phyloP scores from a whole-genome alignment of 2,113 vertebrate species.

The Ptilorrhoa leucosticta region DNA sequence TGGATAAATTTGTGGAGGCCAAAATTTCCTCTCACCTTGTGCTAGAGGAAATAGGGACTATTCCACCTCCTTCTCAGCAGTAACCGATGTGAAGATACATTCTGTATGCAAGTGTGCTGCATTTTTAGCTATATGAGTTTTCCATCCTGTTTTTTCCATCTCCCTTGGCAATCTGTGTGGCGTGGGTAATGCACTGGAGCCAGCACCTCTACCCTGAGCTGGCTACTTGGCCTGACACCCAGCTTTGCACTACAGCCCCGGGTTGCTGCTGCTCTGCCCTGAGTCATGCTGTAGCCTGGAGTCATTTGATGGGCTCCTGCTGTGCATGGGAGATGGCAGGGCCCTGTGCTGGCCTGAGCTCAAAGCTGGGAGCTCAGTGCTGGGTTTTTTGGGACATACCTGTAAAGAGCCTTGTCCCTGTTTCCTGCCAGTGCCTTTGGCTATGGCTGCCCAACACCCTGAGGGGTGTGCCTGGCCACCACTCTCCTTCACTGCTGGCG shows the following conservation, averaged over 20 bases:
- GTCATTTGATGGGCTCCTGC: not conserved
- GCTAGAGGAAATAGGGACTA: not conserved
- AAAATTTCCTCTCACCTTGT: not conserved
- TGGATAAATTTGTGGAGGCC: not conserved
- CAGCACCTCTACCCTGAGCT: not conserved
- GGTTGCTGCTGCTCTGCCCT: not conserved
- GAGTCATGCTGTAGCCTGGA: not conserved
- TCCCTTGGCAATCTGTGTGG: rapidly evolving
- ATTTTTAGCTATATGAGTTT: not conserved
- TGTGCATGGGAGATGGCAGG: rapidly evolving
- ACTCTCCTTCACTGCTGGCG: not conserved
- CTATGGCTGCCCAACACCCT: not conserved
- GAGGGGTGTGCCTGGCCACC: rapidly evolving
- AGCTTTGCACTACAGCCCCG: rapidly evolving
- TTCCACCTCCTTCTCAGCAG: not conserved
- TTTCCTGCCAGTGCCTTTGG: not conserved
- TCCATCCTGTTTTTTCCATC: not conserved
- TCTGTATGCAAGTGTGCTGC: not conserved
- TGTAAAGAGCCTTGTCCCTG: not conserved
- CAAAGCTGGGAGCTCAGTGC: not conserved
- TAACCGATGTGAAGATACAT: not conserved
- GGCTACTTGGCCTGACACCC: not conserved
- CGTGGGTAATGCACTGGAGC: not conserved
- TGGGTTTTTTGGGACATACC: not conserved
- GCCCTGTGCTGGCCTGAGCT: not conserved